phyloP scores from a whole-genome alignment of 2,888 invertebrate species.

The Melanophora roralis region DNA sequence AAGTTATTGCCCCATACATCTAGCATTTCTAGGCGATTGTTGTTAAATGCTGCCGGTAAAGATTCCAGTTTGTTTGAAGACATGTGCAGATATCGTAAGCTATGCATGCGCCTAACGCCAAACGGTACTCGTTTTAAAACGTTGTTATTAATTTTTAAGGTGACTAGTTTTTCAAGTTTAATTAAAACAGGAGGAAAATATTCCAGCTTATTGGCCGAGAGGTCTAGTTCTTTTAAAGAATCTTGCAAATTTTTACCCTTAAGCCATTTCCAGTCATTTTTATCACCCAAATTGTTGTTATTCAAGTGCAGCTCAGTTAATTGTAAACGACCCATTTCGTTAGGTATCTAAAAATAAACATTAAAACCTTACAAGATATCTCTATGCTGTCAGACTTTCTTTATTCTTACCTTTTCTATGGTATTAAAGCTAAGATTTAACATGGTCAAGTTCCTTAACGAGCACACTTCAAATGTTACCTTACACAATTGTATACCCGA shows the following conservation, averaged over 20 bases:
- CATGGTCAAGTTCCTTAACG: slow-evolving; percentile 81
- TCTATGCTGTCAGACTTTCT: not conserved
- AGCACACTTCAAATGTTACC: slow-evolving; percentile 84
- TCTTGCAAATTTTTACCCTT: slow-evolving; percentile 78
- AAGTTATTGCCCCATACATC: slow-evolving; percentile 76
- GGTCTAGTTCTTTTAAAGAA: slow-evolving; percentile 81
- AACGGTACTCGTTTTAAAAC: slow-evolving; percentile 80
- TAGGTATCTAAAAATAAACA: slow-evolving; percentile 77
- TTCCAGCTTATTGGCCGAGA: slow-evolving; percentile 81
- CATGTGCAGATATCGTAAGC: slow-evolving; percentile 71
- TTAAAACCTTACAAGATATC: not conserved
- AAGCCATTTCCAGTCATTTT: slow-evolving; percentile 81
- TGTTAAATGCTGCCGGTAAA: slow-evolving; percentile 73
- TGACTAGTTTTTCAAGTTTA: slow-evolving; percentile 81
- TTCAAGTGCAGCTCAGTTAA: slow-evolving; percentile 82
- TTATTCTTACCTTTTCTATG: slow-evolving; percentile 80
- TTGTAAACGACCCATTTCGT: slow-evolving; percentile 82
- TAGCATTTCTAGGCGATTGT: slow-evolving; percentile 70
- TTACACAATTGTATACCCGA: slow-evolving; percentile 81
- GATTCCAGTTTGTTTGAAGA: slow-evolving; percentile 73
- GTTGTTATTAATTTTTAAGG: slow-evolving; percentile 83
- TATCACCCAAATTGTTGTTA: slow-evolving; percentile 81
- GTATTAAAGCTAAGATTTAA: slow-evolving; percentile 85
- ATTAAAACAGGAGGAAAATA: slow-evolving; percentile 82
- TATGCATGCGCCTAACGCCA: slow-evolving; percentile 80